Evolutionary conservation across 2,113 vertebrate species (phyloP).

Genomic region (Calonectris borealis): DNA sequence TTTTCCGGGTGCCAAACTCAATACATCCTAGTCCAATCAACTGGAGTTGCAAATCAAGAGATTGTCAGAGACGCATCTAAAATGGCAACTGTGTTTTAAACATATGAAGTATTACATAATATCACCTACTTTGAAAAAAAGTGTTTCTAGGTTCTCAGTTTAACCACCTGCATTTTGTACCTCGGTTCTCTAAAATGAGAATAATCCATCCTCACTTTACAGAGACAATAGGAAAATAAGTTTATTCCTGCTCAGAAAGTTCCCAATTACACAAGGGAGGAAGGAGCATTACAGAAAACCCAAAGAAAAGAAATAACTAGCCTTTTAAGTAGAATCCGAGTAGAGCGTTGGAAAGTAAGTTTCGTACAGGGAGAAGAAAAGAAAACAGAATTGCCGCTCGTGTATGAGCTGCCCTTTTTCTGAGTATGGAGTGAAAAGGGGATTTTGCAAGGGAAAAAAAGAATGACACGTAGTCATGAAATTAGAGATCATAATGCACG

Average conservation of each 20-base stretch:
- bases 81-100: slow-evolving; percentile 70
- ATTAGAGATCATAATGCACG: neutral
- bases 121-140: slow-evolving; percentile 51
- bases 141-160: slow-evolving; percentile 53
- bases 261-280: neutral
- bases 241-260: neutral
- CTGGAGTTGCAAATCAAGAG: slow-evolving; percentile 68
- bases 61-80: slow-evolving; percentile 68
- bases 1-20: slow-evolving; percentile 70
- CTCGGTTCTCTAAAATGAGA: neutral
- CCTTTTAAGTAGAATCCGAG: neutral
- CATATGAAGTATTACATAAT: slow-evolving; percentile 58
- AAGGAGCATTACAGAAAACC: neutral
- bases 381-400: neutral
- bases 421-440: neutral
- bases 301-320: neutral
- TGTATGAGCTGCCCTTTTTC: neutral
- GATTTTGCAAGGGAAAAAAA: neutral
- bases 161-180: slow-evolving; percentile 41
- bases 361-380: neutral
- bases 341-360: neutral
- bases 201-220: neutral
- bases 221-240: neutral
- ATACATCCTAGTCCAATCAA: slow-evolving; percentile 69
- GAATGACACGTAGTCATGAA: neutral